Conservation (phyloP, 2,888 invertebrate genomes). For the Phaonia tiefii region DNA sequence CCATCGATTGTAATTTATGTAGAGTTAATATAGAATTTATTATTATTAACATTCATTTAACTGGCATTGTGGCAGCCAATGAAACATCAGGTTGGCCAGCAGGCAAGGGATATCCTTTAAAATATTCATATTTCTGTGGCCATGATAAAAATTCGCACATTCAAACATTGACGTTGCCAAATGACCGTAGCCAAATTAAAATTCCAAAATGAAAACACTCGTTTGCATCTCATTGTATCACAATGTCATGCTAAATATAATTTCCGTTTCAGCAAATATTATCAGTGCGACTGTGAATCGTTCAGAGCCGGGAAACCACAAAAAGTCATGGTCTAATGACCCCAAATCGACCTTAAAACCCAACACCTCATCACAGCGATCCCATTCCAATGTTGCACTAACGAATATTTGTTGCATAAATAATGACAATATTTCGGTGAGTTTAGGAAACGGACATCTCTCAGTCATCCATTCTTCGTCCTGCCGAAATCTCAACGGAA, state of each 20-base stretch:
- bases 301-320: slow-evolving; percentile 17
- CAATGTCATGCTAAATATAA: slow-evolving; percentile 50
- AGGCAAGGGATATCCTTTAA: slow-evolving; percentile 25
- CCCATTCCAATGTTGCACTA: no score
- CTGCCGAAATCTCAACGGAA: slow-evolving; percentile 24
- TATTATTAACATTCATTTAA: slow-evolving; percentile 21
- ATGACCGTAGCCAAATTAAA: neutral
- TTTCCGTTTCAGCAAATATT: slow-evolving; percentile 58
- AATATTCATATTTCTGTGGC: slow-evolving; percentile 37
- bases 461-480: slow-evolving; percentile 7
- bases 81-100: neutral
- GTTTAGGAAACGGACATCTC: slow-evolving; percentile 26
- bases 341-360: slow-evolving; percentile 15
- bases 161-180: no score
- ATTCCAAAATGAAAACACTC: no score
- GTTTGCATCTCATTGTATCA: neutral
- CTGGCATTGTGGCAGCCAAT: neutral
- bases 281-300: slow-evolving; percentile 32
- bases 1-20: slow-evolving; percentile 42
- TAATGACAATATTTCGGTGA: slow-evolving; percentile 4
- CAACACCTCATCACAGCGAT: neutral
- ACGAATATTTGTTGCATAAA: slow-evolving; percentile 26
- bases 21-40: slow-evolving; percentile 54
- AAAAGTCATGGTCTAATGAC: slow-evolving; percentile 41
- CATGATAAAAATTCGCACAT: slow-evolving; percentile 1